Percentiles rank a stretch among this genome's conserved stretches.
phyloP scores from a whole-genome alignment of 1,140 invertebrate genomes.

The Drosophila orena region DNA sequence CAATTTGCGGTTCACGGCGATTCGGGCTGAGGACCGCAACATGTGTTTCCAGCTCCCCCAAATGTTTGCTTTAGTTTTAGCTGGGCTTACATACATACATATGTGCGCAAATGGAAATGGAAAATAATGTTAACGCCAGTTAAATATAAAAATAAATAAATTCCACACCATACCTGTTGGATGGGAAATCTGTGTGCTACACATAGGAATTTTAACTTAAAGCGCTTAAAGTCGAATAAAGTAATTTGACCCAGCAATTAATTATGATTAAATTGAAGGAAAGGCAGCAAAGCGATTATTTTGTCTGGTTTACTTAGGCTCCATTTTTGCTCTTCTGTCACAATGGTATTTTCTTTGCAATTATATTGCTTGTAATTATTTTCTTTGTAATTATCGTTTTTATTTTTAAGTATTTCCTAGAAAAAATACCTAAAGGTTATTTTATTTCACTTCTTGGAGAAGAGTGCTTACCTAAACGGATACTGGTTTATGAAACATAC shows the following conservation, averaged over 20 bases:
- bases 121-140: not conserved
- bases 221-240: too few relatives aligned
- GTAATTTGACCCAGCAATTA: not conserved
- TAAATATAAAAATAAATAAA: not conserved
- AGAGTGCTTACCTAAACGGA: too few relatives aligned
- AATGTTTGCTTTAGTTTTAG: conserved; percentile 9
- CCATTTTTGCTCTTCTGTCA: too few relatives aligned
- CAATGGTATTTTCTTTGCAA: too few relatives aligned
- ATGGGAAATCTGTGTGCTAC: too few relatives aligned
- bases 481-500: too few relatives aligned
- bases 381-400: not conserved
- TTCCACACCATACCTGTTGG: too few relatives aligned
- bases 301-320: not conserved
- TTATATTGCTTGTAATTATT: too few relatives aligned
- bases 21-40: conserved; percentile 31
- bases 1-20: conserved; percentile 46
- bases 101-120: too few relatives aligned
- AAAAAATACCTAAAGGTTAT: not conserved
- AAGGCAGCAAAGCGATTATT: not conserved
- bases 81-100: not conserved
- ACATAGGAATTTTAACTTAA: too few relatives aligned
- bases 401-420: not conserved
- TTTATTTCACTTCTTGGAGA: too few relatives aligned
- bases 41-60: conserved; percentile 15
- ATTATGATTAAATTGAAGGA: not conserved